phyloP scores from a whole-genome alignment of 2,113 vertebrate species.

The Rhombomys opimus region DNA sequence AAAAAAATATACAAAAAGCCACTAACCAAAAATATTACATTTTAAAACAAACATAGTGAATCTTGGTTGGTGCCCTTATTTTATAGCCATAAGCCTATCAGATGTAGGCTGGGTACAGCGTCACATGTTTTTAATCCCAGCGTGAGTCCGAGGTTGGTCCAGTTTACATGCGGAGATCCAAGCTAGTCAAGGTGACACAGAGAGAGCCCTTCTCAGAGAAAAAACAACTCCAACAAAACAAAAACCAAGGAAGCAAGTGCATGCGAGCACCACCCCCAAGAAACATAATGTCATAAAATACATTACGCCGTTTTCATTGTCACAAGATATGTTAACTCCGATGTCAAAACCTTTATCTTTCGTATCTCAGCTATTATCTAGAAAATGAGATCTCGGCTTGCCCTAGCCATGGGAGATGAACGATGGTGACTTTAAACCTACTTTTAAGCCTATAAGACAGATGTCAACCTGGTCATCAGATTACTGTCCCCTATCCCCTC shows the following conservation, averaged over 20 bases:
- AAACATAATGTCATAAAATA: background rate
- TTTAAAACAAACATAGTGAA: slow-evolving; percentile 2
- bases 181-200: background rate
- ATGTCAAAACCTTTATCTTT: slow-evolving; percentile 1
- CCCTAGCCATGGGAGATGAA: background rate
- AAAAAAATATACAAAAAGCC: background rate
- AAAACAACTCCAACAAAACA: background rate
- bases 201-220: background rate
- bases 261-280: background rate
- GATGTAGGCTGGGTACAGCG: background rate
- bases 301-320: background rate
- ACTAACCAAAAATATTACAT: background rate
- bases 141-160: background rate
- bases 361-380: background rate
- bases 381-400: slow-evolving; percentile 1
- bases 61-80: background rate
- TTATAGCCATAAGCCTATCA: background rate
- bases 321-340: slow-evolving; percentile 2
- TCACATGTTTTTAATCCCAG: background rate
- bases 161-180: background rate
- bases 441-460: background rate
- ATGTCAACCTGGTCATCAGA: background rate
- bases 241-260: background rate
- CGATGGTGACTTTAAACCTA: background rate
- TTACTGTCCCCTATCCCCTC: background rate